phyloP scores from a whole-genome alignment of 1,140 invertebrate genomes.

The Drosophila suzukii region DNA sequence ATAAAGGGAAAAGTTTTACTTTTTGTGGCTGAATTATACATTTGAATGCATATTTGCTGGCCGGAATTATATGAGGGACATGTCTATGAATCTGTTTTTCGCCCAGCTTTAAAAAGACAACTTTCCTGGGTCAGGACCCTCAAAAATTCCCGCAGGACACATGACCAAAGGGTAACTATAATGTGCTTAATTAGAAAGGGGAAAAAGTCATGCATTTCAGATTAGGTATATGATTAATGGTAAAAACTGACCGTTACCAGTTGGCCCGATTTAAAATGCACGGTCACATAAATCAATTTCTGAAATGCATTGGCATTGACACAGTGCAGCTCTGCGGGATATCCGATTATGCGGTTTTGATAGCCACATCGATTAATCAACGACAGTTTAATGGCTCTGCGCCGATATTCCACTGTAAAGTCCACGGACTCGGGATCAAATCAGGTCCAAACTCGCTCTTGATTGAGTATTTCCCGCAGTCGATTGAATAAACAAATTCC shows the following conservation, averaged over 20 bases:
- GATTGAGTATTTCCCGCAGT: conserved; percentile 16
- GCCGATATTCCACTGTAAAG: not conserved
- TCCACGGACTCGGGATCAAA: conserved; percentile 13
- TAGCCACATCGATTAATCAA: conserved; percentile 47
- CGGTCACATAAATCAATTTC: conserved; percentile 27
- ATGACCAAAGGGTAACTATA: conserved; percentile 46
- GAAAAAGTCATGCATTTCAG: conserved; percentile 46
- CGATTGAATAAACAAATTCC: conserved; percentile 44
- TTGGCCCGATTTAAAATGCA: conserved; percentile 29
- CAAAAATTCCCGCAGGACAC: conserved; percentile 21
- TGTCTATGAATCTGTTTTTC: conserved; percentile 48
- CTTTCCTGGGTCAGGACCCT: conserved; percentile 18
- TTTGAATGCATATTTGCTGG: conserved; percentile 14
- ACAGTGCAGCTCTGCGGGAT: conserved; percentile 12
- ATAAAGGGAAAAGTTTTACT: conserved; percentile 69
- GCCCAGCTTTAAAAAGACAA: conserved; percentile 38
- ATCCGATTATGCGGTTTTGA: conserved; percentile 37
- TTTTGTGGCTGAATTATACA: conserved; percentile 59
- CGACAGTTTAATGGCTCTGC: conserved; percentile 32
- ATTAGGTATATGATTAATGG: conserved; percentile 46
- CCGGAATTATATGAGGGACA: conserved; percentile 18
- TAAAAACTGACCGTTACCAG: conserved; percentile 26
- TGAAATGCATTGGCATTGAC: conserved; percentile 24
- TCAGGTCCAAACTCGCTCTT: conserved; percentile 9
- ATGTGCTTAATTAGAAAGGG: conserved; percentile 63